Base-by-base conservation (phyloP, 1,140 invertebrate genomes). In the Drosophila fuyamai region DNA sequence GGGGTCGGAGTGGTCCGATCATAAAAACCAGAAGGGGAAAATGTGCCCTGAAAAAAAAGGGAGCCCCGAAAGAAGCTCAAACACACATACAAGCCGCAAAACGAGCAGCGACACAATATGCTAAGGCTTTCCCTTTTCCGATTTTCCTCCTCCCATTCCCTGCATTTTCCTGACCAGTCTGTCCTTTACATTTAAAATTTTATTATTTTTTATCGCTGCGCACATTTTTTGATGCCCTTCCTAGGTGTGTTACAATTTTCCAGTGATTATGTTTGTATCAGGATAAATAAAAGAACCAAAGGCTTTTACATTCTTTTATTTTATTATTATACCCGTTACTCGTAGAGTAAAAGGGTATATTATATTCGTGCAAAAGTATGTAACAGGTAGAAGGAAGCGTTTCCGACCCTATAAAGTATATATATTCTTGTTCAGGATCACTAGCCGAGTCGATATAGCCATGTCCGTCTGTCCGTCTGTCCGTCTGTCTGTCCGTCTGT, bases 81-180 rank as follows among this genome's bases (percentile, higher is more conserved):
- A 38, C 44, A 50, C 47, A 47, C n/a, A 63, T 72, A 61, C 79
- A 76, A 61, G 76, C 83, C 82, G 78, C 83, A 76, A 86, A 88
- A 88, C 82, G 83, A 79, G 83, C 83, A 76, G 66, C 80, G 79
- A 70, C 76, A 88, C 83, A 86, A 82, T 88, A 86, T 88, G 82
- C 75, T 84, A 44, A 51, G 55, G 63, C 56, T 29, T 43, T 51
- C 16, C 65, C 50, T 53, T 29, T 53, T 36, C 50, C 27, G 12
- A 23, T 38, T 44, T 9, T 16, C 44, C 40, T 8, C 13, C 62
- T 7, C n/a, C 23, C 23, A 13, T 56, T 1, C 36, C 29, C 54
- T 18, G 46, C 18, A 43, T 9, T 56, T 50, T 44, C n/a, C 51
- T 43, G 50, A 35, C 70, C 56, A 47, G 32, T 56, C 56, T 44